A percentile compares a stretch with the other conserved stretches of the same genome.
These are phyloP conservation scores for Hemiprocne comata DNA, from an alignment of 2,113 vertebrate genomes.

Conservation along the genomic window DNA sequence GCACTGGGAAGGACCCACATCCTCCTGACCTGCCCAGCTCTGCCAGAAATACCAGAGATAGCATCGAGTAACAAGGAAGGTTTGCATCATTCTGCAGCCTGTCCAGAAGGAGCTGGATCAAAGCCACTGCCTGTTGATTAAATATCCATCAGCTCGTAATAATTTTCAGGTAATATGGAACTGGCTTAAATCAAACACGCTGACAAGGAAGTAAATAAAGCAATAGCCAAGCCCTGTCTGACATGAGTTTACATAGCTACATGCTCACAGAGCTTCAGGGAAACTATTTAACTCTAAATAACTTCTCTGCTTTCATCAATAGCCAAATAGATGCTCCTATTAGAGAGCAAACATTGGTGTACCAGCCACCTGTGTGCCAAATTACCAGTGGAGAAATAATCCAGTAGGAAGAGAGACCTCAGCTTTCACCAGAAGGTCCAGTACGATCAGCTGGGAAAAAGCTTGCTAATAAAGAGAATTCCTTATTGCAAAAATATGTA, in stretches of 20 bases:
- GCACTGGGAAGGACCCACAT: background rate
- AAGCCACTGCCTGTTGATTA: slow-evolving; percentile 21
- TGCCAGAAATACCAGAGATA: slow-evolving; percentile 8
- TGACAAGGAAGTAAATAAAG: slow-evolving; percentile 14
- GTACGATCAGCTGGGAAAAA: background rate
- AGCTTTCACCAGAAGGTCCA: background rate
- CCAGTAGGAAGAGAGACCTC: background rate
- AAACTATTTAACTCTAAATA: background rate
- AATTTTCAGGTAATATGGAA: slow-evolving; percentile 12
- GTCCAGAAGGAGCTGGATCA: slow-evolving; percentile 40
- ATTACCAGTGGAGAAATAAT: background rate
- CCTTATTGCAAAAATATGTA: background rate
- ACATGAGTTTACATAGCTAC: background rate
- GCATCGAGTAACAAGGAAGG: background rate
- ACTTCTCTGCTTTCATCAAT: background rate
- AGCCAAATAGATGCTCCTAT: background rate
- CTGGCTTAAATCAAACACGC: background rate
- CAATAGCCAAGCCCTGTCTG: background rate
- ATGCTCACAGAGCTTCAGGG: background rate
- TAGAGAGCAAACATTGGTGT: background rate
- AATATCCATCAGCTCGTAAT: background rate
- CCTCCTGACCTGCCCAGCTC: background rate
- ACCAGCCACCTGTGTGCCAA: background rate
- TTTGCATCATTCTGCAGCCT: background rate
- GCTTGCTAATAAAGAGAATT: background rate